A percentile compares a stretch with the other conserved stretches of the same genome.
These are phyloP conservation scores for Lasiurus borealis DNA, from an alignment of 2,113 vertebrate species.

Conservation along the genomic window DNA sequence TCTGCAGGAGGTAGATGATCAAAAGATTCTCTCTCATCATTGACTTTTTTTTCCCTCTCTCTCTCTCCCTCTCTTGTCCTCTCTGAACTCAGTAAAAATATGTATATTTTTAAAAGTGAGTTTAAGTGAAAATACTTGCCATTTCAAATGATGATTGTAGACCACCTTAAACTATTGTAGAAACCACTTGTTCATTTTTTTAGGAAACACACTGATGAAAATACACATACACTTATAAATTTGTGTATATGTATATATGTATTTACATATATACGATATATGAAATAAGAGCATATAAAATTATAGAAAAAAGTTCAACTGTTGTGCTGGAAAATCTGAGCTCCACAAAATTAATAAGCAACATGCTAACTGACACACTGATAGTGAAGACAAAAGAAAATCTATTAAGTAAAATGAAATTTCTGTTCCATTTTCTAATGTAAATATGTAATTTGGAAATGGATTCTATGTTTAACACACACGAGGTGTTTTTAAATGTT, in stretches of 20 bases:
- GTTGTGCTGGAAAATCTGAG: neutral
- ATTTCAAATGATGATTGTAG: slow-evolving; percentile 2
- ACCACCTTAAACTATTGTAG: neutral
- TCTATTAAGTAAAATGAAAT: slow-evolving; percentile 24
- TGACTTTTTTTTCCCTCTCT: too few relatives aligned
- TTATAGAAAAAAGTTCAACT: neutral
- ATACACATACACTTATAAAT: neutral
- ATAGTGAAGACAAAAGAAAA: slow-evolving; percentile 38
- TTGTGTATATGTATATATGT: neutral
- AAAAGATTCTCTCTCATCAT: too few relatives aligned
- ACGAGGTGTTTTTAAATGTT: neutral
- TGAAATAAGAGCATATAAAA: neutral
- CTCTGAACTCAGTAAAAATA: too few relatives aligned
- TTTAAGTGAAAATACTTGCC: neutral
- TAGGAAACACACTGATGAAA: neutral
- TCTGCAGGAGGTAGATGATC: too few relatives aligned
- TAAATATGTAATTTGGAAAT: slow-evolving; percentile 40
- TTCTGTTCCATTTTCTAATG: slow-evolving; percentile 20
- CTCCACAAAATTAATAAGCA: neutral
- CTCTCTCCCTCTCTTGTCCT: too few relatives aligned
- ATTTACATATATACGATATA: neutral
- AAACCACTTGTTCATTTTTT: neutral
- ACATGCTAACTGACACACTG: neutral
- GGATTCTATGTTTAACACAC: neutral
- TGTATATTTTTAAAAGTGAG: neutral